These are phyloP conservation scores for Bujurquina vittata DNA, from an alignment of 2,113 vertebrate species.

Conservation along the genomic window DNA sequence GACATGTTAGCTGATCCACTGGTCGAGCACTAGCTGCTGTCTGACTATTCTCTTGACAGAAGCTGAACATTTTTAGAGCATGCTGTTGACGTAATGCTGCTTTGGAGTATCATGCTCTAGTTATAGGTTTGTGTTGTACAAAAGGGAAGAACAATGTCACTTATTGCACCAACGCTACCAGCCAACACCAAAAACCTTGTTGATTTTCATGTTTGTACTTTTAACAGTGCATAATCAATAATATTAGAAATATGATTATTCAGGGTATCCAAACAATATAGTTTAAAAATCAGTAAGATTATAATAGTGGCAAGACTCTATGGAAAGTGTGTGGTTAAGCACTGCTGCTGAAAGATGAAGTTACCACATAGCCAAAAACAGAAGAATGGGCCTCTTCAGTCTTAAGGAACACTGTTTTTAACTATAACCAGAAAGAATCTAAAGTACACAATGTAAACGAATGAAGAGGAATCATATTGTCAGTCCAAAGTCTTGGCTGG, in stretches of 20 bases:
- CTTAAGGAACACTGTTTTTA: background rate
- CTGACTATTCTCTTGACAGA: background rate
- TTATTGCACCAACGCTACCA: background rate
- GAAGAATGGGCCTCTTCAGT: no score
- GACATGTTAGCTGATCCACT: slow-evolving; percentile 24
- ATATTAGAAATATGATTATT: background rate
- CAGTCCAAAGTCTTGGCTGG: background rate
- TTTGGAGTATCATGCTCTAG: background rate
- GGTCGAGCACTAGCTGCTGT: background rate
- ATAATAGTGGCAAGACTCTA: background rate
- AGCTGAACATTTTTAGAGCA: background rate
- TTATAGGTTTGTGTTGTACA: background rate
- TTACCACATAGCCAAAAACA: background rate
- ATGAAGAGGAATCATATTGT: background rate
- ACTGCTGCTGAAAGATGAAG: background rate
- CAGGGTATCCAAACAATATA: background rate
- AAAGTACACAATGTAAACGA: background rate
- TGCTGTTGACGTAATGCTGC: background rate
- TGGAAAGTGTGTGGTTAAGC: background rate
- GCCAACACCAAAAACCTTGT: background rate
- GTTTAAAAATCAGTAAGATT: background rate
- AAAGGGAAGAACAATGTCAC: background rate
- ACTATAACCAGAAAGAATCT: background rate
- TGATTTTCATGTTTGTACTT: background rate
- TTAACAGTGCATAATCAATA: background rate